Percentiles rank a stretch among this genome's conserved stretches.
Conservation (phyloP, 2,113 vertebrate species). For the Boleophthalmus pectinirostris region DNA sequence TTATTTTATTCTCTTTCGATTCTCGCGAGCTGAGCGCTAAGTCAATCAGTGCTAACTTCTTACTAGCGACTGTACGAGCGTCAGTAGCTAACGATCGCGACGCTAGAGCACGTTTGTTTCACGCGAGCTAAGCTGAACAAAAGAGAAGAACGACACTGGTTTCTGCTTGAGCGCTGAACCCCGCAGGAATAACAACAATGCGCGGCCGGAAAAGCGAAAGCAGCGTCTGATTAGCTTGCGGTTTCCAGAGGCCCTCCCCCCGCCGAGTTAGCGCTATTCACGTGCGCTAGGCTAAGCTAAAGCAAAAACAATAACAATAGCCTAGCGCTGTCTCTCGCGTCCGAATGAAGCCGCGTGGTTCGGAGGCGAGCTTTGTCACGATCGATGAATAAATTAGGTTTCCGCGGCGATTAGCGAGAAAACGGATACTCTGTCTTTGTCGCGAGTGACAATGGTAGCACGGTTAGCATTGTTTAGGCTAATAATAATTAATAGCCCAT, state of each 20-base stretch:
- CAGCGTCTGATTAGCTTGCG: slow-evolving; percentile 68
- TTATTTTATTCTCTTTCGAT: slow-evolving; percentile 48
- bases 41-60: slow-evolving; percentile 56
- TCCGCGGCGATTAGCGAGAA: neutral
- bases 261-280: slow-evolving; percentile 57
- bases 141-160: slow-evolving; percentile 71
- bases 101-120: slow-evolving; percentile 59
- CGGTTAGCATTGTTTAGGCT: neutral
- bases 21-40: slow-evolving; percentile 48
- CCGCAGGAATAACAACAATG: slow-evolving; percentile 76
- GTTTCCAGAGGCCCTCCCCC: slow-evolving; percentile 61
- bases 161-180: slow-evolving; percentile 73
- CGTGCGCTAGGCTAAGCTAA: slow-evolving; percentile 58
- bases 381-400: slow-evolving; percentile 39
- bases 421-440: neutral
- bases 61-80: slow-evolving; percentile 66
- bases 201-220: slow-evolving; percentile 59
- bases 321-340: slow-evolving; percentile 8
- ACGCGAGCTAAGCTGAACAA: slow-evolving; percentile 61
- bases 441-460: neutral
- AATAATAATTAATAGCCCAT: neutral
- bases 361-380: slow-evolving; percentile 38
- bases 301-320: slow-evolving; percentile 30
- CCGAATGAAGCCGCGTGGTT: slow-evolving; percentile 27
- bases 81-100: slow-evolving; percentile 62